Evolutionary conservation across 2,888 invertebrate species (phyloP), one percentile per base, ranked within the genome.

Genomic region (Nezara viridula): DNA sequence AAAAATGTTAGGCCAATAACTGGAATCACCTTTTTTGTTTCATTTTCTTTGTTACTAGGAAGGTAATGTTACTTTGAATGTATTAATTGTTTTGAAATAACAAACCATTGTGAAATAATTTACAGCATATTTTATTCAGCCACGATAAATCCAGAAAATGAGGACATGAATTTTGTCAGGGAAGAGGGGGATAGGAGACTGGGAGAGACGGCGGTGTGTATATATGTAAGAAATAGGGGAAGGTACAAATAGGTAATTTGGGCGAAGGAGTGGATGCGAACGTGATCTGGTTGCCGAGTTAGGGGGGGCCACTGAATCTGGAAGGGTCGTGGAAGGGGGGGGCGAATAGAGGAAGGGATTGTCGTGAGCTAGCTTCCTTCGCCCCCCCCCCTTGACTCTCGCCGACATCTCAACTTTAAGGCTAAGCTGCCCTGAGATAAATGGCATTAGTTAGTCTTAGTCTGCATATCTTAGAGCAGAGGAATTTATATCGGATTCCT

Each of bases 211-310:
- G 0, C 7, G 40, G 40, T 27, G 77, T 77, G 77, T 77, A 12
- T 77, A 40, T 40, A 40, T 44, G 77, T 77, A 77, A 77, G 77
- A 44, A 77, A 77, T 77, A 77, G 77, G 77, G 77, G 37, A 77
- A 77, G 77, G 77, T 77, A 77, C 77, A 77, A 77, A 77, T 77
- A 77, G 77, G 77, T 77, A 77, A 77, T 77, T 77, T 77, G 37
- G 77, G 60, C 60, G 27, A 27, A 27, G 60, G 60, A 60, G 60
- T 27, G 60, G 60, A 60, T 60, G 27, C 60, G 14, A 6, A 60
- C 60, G 60, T 60, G 60, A 60, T 27, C 60, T 60, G 60, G 60
- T 60, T 60, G 27, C 60, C 0, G 27, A 60, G 55, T 52, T 7
- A 44, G 44, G n/a, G n/a, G n/a, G n/a, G 44, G 44, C 44, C 44